These are phyloP conservation scores for Leucoptera coffeella DNA, from an alignment of 2,888 invertebrate genomes.

Conservation along the genomic window DNA sequence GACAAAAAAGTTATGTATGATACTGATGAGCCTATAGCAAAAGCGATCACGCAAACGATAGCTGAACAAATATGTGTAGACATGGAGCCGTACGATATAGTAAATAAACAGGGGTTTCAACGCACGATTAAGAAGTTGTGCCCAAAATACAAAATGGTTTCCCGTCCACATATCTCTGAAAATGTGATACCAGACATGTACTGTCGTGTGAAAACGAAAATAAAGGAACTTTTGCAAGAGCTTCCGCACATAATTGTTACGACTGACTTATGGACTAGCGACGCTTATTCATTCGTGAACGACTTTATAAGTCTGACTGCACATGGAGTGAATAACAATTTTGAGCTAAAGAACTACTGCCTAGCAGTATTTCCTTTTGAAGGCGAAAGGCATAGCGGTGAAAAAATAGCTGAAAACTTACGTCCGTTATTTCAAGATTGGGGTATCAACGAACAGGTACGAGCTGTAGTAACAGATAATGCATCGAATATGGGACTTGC, in stretches of 20 bases:
- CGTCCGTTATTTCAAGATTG: constrained; percentile 7
- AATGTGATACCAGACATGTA: constrained; percentile 7
- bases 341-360: constrained; percentile 8
- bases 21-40: constrained; percentile 9
- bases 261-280: constrained; percentile 9
- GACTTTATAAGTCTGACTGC: constrained; percentile 8
- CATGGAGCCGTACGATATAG: constrained; percentile 9
- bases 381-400: constrained; percentile 8
- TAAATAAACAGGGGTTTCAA: constrained; percentile 9
- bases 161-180: constrained; percentile 7
- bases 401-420: constrained; percentile 8
- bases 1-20: constrained; percentile 8
- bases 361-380: constrained; percentile 9
- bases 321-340: constrained; percentile 7
- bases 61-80: constrained; percentile 10
- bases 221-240: constrained; percentile 6
- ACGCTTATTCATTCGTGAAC: constrained; percentile 8
- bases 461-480: constrained; percentile 10
- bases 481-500: constrained; percentile 9
- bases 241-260: constrained; percentile 7
- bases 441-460: constrained; percentile 6
- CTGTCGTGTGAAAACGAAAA: constrained; percentile 8
- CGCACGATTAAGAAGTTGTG: constrained; percentile 7
- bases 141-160: constrained; percentile 9
- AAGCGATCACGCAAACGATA: constrained; percentile 9